A percentile compares a stretch with the other conserved stretches of the same genome.
phyloP scores from a whole-genome alignment of 1,140 invertebrate genomes.

The Achroia grisella region DNA sequence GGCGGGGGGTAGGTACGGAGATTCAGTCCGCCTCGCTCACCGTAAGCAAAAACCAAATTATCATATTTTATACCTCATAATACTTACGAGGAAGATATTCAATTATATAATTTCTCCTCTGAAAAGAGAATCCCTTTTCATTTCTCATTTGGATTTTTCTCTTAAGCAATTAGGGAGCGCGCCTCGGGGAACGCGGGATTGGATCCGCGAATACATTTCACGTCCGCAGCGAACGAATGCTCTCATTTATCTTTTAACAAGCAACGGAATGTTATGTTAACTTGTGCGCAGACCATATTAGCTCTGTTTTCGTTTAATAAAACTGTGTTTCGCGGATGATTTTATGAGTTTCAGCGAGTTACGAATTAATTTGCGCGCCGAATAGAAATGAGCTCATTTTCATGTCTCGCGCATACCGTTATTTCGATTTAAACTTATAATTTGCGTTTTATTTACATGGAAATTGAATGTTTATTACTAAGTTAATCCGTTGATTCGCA shows the following conservation, averaged over 20 bases:
- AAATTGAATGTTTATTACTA: no score
- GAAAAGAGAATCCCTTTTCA: constrained; percentile 70
- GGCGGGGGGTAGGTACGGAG: no score
- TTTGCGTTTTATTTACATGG: no score
- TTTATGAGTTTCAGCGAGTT: constrained; percentile 62
- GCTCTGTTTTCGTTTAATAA: constrained; percentile 67
- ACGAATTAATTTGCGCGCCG: constrained; percentile 51
- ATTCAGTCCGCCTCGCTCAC: no score
- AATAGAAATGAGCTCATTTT: constrained; percentile 69
- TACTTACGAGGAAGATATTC: constrained; percentile 71
- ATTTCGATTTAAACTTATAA: no score
- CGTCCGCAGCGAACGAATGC: constrained; percentile 23
- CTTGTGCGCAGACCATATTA: constrained; percentile 56
- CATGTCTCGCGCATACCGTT: not conserved
- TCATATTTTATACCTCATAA: constrained; percentile 74
- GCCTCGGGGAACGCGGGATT: constrained; percentile 56
- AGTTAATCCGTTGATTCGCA: no score
- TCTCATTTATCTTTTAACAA: constrained; percentile 67
- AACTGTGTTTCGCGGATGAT: constrained; percentile 57
- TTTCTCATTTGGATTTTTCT: constrained; percentile 74
- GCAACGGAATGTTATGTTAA: constrained; percentile 60
- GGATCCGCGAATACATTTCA: constrained; percentile 52
- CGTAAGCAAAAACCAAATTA: constrained; percentile 68
- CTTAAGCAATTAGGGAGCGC: constrained; percentile 67
- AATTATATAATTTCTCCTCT: constrained; percentile 72